These are phyloP conservation scores for Microctonus hyperodae DNA, from an alignment of 2,888 invertebrate species.

Conservation along the genomic window DNA sequence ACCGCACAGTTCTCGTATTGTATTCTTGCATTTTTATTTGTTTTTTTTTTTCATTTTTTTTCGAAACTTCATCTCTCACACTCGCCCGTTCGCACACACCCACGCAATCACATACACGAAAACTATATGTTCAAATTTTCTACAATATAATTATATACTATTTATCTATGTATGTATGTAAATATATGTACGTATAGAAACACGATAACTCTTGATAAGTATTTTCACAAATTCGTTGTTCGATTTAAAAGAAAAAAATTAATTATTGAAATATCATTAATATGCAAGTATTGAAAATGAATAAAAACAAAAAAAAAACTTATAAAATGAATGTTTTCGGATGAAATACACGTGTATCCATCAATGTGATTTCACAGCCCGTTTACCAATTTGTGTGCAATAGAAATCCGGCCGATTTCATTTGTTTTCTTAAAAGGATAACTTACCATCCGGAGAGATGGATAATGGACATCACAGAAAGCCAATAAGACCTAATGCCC, in stretches of 20 bases:
- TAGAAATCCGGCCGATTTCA: slow-evolving; percentile 44
- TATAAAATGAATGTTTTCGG: background rate
- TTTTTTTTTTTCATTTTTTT: background rate
- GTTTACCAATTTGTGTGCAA: slow-evolving; percentile 42
- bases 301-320: background rate
- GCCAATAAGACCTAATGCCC: slow-evolving; percentile 24
- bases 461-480: slow-evolving; percentile 27
- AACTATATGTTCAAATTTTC: background rate
- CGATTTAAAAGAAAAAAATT: background rate
- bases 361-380: background rate
- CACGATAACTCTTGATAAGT: background rate
- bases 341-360: background rate
- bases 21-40: too few species aligned
- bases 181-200: background rate
- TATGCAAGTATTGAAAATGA: background rate
- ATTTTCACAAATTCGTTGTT: background rate
- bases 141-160: background rate
- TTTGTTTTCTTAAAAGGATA: slow-evolving; percentile 47
- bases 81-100: background rate
- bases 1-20: too few species aligned
- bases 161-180: background rate
- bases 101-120: too few species aligned
- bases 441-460: slow-evolving; percentile 56
- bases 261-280: background rate
- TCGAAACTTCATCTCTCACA: background rate